A percentile compares a stretch with the other conserved stretches of the same genome.
Evolutionary conservation across 2,888 invertebrate genomes (phyloP).

Genomic region (Drosophila ochracea): DNA sequence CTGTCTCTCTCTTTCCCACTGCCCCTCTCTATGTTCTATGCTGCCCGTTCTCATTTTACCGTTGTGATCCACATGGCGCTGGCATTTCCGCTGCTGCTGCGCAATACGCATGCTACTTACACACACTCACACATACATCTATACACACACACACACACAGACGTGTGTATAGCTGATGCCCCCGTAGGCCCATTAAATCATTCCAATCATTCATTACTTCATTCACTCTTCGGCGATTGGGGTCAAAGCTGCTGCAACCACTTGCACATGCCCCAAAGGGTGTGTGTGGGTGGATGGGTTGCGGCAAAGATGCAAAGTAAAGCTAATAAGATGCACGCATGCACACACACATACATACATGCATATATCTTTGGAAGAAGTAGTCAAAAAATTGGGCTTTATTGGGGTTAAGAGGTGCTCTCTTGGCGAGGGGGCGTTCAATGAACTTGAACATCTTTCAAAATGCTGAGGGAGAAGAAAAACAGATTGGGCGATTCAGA

Average conservation of each 20-base stretch:
- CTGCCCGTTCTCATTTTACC: slow-evolving; percentile 42
- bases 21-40: neutral
- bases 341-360: neutral
- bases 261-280: slow-evolving; percentile 22
- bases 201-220: slow-evolving; percentile 61
- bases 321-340: neutral
- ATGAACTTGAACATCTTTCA: slow-evolving; percentile 43
- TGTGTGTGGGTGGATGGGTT: slow-evolving; percentile 33
- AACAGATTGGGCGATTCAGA: neutral
- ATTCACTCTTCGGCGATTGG: slow-evolving; percentile 41
- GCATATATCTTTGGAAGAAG: neutral
- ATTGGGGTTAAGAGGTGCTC: slow-evolving; percentile 53
- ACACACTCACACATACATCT: neutral
- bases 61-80: slow-evolving; percentile 63
- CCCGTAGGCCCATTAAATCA: slow-evolving; percentile 34
- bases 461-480: slow-evolving; percentile 1
- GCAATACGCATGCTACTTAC: slow-evolving; percentile 30
- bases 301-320: slow-evolving; percentile 42
- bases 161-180: neutral
- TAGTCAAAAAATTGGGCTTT: slow-evolving; percentile 13
- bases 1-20: neutral
- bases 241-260: slow-evolving; percentile 58
- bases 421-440: slow-evolving; percentile 30
- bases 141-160: neutral
- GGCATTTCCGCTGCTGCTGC: slow-evolving; percentile 58